Evolutionary conservation across 2,113 vertebrate genomes (phyloP), one percentile per base, ranked within the genome.

Genomic region (Cyanoderma ruficeps): DNA sequence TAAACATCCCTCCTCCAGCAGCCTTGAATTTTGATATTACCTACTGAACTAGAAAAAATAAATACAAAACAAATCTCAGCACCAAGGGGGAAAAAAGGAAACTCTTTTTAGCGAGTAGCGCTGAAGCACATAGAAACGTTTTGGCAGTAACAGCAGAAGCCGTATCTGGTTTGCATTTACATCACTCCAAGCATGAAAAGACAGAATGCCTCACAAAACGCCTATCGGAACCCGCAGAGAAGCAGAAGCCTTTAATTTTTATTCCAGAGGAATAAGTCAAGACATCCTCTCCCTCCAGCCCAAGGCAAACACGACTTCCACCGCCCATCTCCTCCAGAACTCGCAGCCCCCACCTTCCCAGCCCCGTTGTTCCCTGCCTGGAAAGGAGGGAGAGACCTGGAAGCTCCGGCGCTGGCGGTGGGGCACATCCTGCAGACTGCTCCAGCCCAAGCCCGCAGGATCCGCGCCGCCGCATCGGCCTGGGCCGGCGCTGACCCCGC

Each of bases 91-190:
- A 2, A 13, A 8, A 27, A 22, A 17, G 8, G 12, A 6, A 89
- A 20, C 2, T 11, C 35, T 39, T 30, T 14, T 17, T 15, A 42
- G 47, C 1, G 8, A 64, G 25, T 4, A 42, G 30, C 0, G 7
- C 41, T 70, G 24, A 82, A 83, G 31, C 41, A 83, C 65, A 81
- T 0, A 22, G 44, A 63, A 87, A 19, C 23, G 14, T 7, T 81
- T 63, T 46, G 60, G 42, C 60, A 83, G 30, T 25, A 23, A 11
- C 1, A 3, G 31, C 85, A 57, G 31, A 69, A 75, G 30, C 41
- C 3, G 39, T 60, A 56, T 71, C 53, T 63, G 53, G 3, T 55
- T 60, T 39, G 10, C 24, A 77, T 61, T 30, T 7, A 1, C 16
- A 64, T 44, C 4, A 1, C 50, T 69, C 71, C 5, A 11, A 61